Conservation (phyloP, 2,113 vertebrate genomes). For the Oxygymnocypris stewartii region DNA sequence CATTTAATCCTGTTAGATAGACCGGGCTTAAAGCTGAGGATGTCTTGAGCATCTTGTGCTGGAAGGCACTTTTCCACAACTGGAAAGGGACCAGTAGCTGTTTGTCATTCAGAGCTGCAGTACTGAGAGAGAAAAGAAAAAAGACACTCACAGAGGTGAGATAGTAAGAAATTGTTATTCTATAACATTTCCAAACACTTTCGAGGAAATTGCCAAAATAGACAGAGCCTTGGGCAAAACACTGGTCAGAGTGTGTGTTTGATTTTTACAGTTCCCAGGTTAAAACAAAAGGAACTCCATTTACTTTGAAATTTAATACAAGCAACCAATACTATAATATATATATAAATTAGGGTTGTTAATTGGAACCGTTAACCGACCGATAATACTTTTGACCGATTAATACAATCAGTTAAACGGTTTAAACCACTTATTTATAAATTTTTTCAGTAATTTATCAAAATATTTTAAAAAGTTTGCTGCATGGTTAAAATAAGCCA, state of each 20-base stretch:
- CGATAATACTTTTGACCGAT: no score
- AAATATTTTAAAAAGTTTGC: no score
- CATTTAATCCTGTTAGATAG: constrained; percentile 22
- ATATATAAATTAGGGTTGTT: no score
- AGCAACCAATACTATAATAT: neutral
- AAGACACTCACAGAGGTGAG: neutral
- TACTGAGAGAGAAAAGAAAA: neutral
- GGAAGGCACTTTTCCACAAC: constrained; percentile 5
- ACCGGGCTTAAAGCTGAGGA: constrained; percentile 10
- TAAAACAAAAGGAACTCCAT: neutral
- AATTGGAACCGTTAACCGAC: no score
- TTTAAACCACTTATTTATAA: no score
- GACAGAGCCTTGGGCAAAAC: neutral
- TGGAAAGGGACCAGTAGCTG: constrained; percentile 19
- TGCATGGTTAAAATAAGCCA: no score
- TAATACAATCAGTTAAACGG: no score
- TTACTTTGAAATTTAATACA: neutral
- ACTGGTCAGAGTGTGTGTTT: neutral
- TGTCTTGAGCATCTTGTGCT: constrained; percentile 8
- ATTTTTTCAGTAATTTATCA: no score
- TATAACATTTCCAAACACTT: constrained; percentile 9
- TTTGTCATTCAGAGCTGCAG: constrained; percentile 2
- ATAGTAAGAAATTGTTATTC: constrained; percentile 16
- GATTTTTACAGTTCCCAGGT: neutral
- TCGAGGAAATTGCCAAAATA: neutral